A percentile compares a stretch with the other conserved stretches of the same genome.
Evolutionary conservation across 2,797 vertebrate species (phyloP).

Genomic region (Lindbergichthys nudifrons): DNA sequence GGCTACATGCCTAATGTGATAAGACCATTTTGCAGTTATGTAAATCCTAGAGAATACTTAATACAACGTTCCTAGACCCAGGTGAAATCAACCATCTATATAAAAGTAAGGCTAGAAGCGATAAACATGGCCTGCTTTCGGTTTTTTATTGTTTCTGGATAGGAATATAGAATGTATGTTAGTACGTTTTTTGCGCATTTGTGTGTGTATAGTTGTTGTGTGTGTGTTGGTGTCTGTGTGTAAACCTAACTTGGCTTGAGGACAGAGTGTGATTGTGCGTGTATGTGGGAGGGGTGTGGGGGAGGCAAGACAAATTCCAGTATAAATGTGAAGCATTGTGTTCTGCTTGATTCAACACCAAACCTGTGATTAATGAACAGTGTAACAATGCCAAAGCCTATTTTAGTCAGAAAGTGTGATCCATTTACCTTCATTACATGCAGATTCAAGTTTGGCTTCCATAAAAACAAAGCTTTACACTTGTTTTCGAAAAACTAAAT

Average conservation of each 20-base stretch:
- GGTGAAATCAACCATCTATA: constrained; percentile 10
- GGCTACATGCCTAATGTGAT: neutral
- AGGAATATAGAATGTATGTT: constrained; percentile 50
- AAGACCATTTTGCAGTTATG: constrained; percentile 1
- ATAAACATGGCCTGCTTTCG: constrained; percentile 17
- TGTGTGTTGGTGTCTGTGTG: constrained; percentile 13
- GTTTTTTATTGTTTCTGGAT: constrained; percentile 9
- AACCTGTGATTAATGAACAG: constrained; percentile 76
- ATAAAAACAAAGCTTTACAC: constrained; percentile 18
- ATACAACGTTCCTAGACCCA: constrained; percentile 22
- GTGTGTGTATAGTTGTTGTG: constrained; percentile 6
- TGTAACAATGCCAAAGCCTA: constrained; percentile 67
- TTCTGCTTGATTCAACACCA: constrained; percentile 70
- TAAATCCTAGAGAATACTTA: constrained; percentile 18
- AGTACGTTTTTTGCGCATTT: constrained; percentile 37
- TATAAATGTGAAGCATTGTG: constrained; percentile 73
- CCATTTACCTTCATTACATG: constrained; percentile 62
- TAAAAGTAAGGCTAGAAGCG: neutral
- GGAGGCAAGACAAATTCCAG: constrained; percentile 64
- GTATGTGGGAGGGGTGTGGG: constrained; percentile 67
- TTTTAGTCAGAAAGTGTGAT: constrained; percentile 68
- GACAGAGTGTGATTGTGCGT: constrained; percentile 68
- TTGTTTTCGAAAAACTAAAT: constrained; percentile 12
- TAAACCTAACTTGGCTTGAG: constrained; percentile 63
- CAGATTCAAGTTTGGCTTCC: constrained; percentile 33